phyloP scores from a whole-genome alignment of 2,888 invertebrate species.

The Stictocephala bisonia region DNA sequence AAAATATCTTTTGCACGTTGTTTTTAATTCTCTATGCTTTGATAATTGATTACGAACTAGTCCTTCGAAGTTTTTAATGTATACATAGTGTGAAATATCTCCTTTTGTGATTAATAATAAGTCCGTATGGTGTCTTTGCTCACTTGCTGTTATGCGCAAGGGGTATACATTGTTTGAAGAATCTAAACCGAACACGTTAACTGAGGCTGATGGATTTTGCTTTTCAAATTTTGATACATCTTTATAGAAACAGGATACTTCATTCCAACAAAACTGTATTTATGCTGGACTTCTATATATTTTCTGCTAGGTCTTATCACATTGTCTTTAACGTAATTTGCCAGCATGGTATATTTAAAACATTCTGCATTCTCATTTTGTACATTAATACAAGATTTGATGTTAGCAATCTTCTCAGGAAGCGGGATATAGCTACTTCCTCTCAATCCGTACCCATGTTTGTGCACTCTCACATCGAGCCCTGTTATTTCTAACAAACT shows the following conservation, averaged over 20 bases:
- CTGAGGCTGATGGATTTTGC: background rate
- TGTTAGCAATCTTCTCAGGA: background rate
- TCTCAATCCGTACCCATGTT: conserved; percentile 1
- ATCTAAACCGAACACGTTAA: background rate
- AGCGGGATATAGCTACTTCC: conserved; percentile 10
- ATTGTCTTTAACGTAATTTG: background rate
- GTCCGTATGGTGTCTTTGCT: conserved; percentile 3
- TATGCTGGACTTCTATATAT: background rate
- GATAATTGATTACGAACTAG: background rate
- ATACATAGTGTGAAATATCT: conserved; percentile 11
- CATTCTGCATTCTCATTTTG: background rate
- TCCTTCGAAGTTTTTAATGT: background rate
- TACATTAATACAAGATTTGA: conserved; percentile 6
- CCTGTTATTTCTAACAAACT: background rate
- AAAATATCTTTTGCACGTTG: conserved; percentile 21
- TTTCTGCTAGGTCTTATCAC: background rate
- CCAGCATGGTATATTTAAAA: conserved; percentile 30
- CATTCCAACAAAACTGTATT: background rate
- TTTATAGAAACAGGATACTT: background rate
- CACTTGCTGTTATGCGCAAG: background rate
- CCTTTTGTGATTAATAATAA: background rate
- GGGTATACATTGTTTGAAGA: background rate
- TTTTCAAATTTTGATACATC: conserved; percentile 9
- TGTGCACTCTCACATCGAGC: conserved; percentile 8
- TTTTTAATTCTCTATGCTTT: background rate